Percentiles rank a stretch among this genome's conserved stretches.
Conservation (phyloP, 2,888 invertebrate genomes). For the Latrodectus elegans region DNA sequence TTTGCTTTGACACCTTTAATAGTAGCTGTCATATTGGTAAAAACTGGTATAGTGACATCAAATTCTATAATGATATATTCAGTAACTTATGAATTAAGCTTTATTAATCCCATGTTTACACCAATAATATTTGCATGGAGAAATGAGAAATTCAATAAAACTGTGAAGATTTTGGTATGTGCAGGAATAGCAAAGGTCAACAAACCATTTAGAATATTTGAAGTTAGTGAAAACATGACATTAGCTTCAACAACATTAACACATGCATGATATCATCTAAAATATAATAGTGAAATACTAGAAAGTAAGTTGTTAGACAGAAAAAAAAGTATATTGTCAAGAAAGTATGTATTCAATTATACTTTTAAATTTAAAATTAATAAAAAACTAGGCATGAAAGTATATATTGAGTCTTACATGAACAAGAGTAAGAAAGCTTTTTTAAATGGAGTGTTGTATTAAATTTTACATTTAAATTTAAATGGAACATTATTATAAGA, state of each 20-base stretch:
- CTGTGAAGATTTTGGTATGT: constrained; percentile 5
- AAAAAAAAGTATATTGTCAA: no score
- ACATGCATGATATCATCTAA: background rate
- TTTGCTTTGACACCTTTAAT: constrained; percentile 34
- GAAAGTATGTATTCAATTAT: no score
- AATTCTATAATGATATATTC: constrained; percentile 9
- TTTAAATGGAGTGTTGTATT: no score
- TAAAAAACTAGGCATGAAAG: no score
- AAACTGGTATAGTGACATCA: background rate
- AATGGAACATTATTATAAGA: no score
- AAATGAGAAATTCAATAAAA: constrained; percentile 27
- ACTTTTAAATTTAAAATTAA: no score
- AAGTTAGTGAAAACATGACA: constrained; percentile 10
- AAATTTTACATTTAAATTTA: no score
- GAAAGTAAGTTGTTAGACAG: no score
- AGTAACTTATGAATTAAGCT: constrained; percentile 36
- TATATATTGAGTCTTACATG: no score
- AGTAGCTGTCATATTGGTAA: constrained; percentile 7
- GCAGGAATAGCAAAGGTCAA: background rate
- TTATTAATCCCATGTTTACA: constrained; percentile 47
- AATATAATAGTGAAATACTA: background rate
- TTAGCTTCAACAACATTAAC: constrained; percentile 18
- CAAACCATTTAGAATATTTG: background rate
- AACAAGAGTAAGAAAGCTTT: no score
- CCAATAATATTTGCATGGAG: constrained; percentile 44